Evolutionary conservation across 1,140 invertebrate species (phyloP).

Genomic region (Brachionus sp.): DNA sequence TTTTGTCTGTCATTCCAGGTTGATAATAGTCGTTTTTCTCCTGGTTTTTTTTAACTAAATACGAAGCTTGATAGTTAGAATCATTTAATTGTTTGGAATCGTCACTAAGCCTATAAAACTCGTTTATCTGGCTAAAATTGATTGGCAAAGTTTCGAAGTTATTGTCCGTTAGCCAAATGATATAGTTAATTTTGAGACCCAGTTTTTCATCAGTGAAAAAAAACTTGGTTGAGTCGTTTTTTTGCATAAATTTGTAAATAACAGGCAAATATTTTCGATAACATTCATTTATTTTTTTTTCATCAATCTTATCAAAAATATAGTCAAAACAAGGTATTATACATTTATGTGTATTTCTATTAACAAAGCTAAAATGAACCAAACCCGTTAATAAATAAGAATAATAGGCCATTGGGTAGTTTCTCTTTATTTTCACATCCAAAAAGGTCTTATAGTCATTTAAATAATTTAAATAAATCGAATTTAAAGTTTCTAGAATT

Average conservation of each 20-base stretch:
- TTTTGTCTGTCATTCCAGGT: constrained; percentile 35
- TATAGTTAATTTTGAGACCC: not conserved
- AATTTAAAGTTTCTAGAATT: not conserved
- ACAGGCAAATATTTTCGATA: constrained; percentile 27
- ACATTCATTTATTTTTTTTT: not conserved
- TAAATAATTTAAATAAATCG: not conserved
- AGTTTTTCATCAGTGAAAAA: constrained; percentile 23
- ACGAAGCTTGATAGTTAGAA: not conserved
- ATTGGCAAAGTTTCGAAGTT: not conserved
- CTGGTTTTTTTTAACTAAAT: not conserved
- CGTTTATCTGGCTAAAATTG: constrained; percentile 22
- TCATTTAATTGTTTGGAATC: not conserved
- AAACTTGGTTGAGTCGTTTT: constrained; percentile 1
- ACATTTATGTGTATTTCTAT: not conserved
- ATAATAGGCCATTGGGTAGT: constrained; percentile 16
- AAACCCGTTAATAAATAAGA: constrained; percentile 6
- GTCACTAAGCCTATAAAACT: not conserved
- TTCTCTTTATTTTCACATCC: constrained; percentile 20
- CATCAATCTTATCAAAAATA: not conserved
- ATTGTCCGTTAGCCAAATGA: not conserved
- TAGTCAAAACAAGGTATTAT: not conserved
- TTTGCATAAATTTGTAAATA: not conserved
- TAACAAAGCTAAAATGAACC: constrained; percentile 34
- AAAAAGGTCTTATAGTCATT: constrained; percentile 20
- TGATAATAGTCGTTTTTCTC: not conserved